These are phyloP conservation scores for Thinocorus orbignyianus DNA, from an alignment of 2,113 vertebrate species.

Conservation along the genomic window DNA sequence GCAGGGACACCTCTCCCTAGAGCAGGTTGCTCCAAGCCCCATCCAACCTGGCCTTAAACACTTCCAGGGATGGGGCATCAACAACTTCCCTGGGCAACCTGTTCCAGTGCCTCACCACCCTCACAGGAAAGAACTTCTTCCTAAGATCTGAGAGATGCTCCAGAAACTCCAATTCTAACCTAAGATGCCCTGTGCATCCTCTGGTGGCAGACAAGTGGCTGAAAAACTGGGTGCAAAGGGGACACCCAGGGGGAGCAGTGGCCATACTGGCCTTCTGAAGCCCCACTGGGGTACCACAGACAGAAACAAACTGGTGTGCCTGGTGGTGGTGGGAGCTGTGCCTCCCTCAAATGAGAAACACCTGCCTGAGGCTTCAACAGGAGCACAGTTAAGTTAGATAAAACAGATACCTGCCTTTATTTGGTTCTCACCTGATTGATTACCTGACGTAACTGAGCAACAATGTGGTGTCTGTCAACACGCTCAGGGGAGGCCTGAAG, in stretches of 20 bases:
- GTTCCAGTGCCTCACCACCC: too few species aligned
- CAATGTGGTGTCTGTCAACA: not conserved
- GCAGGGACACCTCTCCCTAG: too few species aligned
- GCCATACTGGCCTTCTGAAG: not conserved
- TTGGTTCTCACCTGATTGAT: not conserved
- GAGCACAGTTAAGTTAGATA: not conserved
- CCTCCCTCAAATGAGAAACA: not conserved
- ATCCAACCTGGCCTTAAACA: too few species aligned
- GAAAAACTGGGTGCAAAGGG: not conserved
- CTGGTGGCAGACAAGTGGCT: not conserved
- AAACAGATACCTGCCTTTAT: not conserved
- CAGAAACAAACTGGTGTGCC: not conserved
- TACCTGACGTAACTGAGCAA: not conserved
- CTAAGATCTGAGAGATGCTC: not conserved
- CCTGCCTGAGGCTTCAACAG: not conserved
- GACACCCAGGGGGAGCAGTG: accelerated
- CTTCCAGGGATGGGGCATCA: too few species aligned
- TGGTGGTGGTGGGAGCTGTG: not conserved
- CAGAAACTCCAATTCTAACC: not conserved
- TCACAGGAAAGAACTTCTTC: too few species aligned
- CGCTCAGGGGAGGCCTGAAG: not conserved
- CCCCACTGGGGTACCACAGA: not conserved
- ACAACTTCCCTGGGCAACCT: too few species aligned
- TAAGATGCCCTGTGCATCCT: not conserved
- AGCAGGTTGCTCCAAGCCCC: too few species aligned